phyloP scores from a whole-genome alignment of 2,888 invertebrate genomes.

The Diaperis boleti region DNA sequence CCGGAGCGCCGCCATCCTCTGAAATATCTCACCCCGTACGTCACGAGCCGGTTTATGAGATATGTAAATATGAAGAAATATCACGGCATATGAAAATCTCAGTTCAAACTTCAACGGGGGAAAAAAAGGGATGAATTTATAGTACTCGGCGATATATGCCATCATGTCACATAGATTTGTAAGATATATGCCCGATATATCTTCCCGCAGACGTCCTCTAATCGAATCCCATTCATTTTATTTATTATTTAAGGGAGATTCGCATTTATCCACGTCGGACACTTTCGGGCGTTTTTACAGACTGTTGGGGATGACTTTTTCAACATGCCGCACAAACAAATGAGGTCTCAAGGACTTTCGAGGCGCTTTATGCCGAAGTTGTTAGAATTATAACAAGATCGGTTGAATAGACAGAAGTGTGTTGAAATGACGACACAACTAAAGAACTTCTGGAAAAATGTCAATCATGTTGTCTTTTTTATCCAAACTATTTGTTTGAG shows the following conservation, averaged over 20 bases:
- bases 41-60: constrained; percentile 60
- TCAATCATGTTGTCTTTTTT: too few relatives aligned
- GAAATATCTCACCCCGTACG: constrained; percentile 60
- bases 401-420: too few relatives aligned
- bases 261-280: constrained; percentile 5
- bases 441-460: too few relatives aligned
- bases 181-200: constrained; percentile 48
- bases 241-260: constrained; percentile 40
- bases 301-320: too few relatives aligned
- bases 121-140: constrained; percentile 59
- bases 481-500: too few relatives aligned
- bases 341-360: too few relatives aligned
- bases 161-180: constrained; percentile 54
- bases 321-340: too few relatives aligned
- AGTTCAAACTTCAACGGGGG: constrained; percentile 59
- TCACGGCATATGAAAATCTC: constrained; percentile 62
- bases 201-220: constrained; percentile 28
- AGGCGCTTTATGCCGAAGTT: too few relatives aligned
- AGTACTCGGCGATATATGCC: constrained; percentile 57
- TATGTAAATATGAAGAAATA: constrained; percentile 64
- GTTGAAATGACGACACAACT: too few relatives aligned
- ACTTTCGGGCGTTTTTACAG: too few relatives aligned
- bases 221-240: constrained; percentile 44
- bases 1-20: constrained; percentile 51
- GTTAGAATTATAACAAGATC: too few relatives aligned